Percentiles rank a stretch among this genome's conserved stretches.
Conservation (phyloP, 2,888 invertebrate species). For the Napeogenes inachia region DNA sequence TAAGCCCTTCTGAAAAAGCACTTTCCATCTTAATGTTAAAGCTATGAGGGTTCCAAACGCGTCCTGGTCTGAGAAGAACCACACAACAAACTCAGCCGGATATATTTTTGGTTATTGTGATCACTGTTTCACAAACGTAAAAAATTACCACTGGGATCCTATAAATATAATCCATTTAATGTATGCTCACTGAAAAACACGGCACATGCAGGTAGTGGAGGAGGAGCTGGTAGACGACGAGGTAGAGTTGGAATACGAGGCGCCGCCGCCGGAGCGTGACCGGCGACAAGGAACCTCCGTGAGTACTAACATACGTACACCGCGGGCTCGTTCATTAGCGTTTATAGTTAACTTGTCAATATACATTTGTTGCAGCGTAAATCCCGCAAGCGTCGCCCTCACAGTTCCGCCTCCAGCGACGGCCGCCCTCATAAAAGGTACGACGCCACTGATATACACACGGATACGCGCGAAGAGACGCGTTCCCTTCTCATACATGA, state of each 20-base stretch:
- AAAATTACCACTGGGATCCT: too few species aligned
- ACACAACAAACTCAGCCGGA: too few species aligned
- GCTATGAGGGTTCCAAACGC: too few species aligned
- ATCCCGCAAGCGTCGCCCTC: conserved; percentile 31
- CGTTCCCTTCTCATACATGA: not conserved
- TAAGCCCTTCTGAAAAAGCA: too few species aligned
- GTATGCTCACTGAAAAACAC: not conserved
- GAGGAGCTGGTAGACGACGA: conserved; percentile 53
- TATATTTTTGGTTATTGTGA: too few species aligned
- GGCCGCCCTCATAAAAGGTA: conserved; percentile 29
- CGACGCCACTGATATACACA: not conserved
- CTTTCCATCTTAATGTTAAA: too few species aligned
- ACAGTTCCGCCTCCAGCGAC: conserved; percentile 28
- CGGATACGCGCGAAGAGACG: not conserved
- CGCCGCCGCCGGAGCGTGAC: conserved; percentile 1
- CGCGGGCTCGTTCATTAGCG: not conserved
- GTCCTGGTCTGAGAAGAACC: too few species aligned
- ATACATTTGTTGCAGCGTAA: conserved; percentile 5
- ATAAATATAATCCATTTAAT: too few species aligned
- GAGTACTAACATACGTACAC: not conserved
- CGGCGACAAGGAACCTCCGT: conserved; percentile 15
- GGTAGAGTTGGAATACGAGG: conserved; percentile 43
- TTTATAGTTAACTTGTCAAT: not conserved
- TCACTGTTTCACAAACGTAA: too few species aligned
- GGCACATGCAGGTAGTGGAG: conserved; percentile 35